Base-by-base conservation (phyloP, 1,140 invertebrate genomes). In the Caenorhabditis briggsae region DNA sequence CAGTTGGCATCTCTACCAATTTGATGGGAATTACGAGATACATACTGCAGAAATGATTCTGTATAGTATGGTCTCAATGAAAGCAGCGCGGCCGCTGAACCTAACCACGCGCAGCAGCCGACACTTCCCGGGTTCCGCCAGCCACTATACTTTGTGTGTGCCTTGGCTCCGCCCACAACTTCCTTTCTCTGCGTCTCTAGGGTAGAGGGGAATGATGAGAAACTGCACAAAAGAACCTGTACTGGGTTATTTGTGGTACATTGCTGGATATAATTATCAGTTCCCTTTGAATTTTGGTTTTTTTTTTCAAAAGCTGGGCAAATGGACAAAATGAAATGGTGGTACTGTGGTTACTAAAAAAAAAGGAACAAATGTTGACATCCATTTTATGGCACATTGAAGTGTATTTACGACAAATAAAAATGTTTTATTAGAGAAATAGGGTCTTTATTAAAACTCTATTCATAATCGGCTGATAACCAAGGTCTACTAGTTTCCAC, bases 11-110 rank as follows among this genome's bases (percentile, higher is more conserved):
- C 46, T 64, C 65, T 85, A 58, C 58, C 84, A 58, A 50, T 41
- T 74, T 85, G 53, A 53, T 74, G 46, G 84, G 84, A 53, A 85
- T 74, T 85, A 65, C 58, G 84, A 85, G 65, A 85, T 74, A 74
- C 84, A 85, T 55, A 85, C 84, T 70, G 50, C 84, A 85, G 65
- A 74, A 85, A 85, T 58, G 83, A 85, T 85, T 85, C 84, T 85
- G 84, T 85, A 65, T 70, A 85, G 84, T 85, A 85, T 85, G 84
- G 65, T 85, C 65, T 85, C 84, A 16, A 74, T 16, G 14, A n/a
- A 43, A 16, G 16, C 9, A 23, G 25, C 61, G 8, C 65, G 41
- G 41, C 46, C 20, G 9, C 12, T 23, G 16, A 14, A 74, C 46
- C 18, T 41, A 9, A 41, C n/a, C 14, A 12, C 33, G 16, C 14